Conservation (phyloP, 37 sponge, comb jelly and placozoan species). For the Crambe crambe region DNA sequence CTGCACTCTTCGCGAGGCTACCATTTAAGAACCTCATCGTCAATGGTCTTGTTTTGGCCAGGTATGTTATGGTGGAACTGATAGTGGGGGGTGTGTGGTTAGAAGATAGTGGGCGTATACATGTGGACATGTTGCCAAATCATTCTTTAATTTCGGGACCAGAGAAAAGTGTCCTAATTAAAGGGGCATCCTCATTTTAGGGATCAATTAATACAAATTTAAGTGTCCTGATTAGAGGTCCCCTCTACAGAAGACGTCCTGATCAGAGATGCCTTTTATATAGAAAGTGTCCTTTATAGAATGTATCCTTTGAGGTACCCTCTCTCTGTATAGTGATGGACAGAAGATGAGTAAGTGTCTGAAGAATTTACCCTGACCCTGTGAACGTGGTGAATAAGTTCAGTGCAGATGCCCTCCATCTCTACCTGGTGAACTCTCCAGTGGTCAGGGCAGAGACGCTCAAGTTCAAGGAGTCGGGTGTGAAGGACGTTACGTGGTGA, state of each 20-base stretch:
- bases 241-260: no score
- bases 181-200: no score
- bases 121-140: no score
- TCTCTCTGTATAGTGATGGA: slow-evolving; percentile 67
- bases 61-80: slow-evolving; percentile 55
- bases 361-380: slow-evolving; percentile 98
- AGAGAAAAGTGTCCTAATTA: no score
- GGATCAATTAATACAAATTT: no score
- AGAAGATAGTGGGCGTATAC: no score
- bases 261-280: no score
- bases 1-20: slow-evolving; percentile 90
- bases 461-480: slow-evolving; percentile 90
- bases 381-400: slow-evolving; percentile 81
- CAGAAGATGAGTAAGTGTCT: slow-evolving; percentile 97
- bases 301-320: no score
- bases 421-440: slow-evolving; percentile 95
- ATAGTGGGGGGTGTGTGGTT: no score
- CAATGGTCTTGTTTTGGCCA: slow-evolving; percentile 93
- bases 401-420: slow-evolving; percentile 91
- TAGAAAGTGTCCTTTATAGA: no score
- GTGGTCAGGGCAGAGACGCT: slow-evolving; percentile 94
- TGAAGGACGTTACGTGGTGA: slow-evolving; percentile 91
- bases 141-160: no score
- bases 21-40: slow-evolving; percentile 98
- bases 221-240: no score